These are phyloP conservation scores for Melipona bicolor DNA, from an alignment of 2,888 invertebrate species.

Conservation along the genomic window DNA sequence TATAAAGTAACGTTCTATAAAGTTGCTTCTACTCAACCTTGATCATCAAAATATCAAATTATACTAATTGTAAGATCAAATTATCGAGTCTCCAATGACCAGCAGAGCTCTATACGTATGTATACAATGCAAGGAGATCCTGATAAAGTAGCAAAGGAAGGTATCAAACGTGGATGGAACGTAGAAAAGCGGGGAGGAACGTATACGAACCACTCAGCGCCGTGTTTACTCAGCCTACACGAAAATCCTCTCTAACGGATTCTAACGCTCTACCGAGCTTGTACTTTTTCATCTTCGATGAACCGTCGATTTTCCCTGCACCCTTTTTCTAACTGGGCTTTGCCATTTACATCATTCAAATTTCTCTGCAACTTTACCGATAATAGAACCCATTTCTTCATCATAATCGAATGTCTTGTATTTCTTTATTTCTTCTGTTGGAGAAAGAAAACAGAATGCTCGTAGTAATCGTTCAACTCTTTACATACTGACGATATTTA, in stretches of 20 bases:
- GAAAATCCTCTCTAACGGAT: constrained; percentile 84
- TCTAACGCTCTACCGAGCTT: constrained; percentile 80
- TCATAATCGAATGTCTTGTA: not conserved
- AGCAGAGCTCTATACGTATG: not conserved
- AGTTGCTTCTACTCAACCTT: not conserved
- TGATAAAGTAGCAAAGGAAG: constrained; percentile 70
- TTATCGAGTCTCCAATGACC: not conserved
- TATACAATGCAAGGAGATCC: constrained; percentile 54
- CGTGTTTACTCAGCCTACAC: constrained; percentile 84
- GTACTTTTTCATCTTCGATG: constrained; percentile 76
- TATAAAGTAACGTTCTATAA: not conserved
- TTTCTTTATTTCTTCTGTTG: too few relatives aligned
- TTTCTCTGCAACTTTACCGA: not conserved
- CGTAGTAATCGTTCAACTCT: not conserved
- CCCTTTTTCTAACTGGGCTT: not conserved
- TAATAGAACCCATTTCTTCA: constrained; percentile 7
- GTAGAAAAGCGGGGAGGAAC: constrained; percentile 72
- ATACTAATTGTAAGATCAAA: not conserved
- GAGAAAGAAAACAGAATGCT: not conserved
- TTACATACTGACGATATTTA: too few relatives aligned
- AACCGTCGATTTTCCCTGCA: constrained; percentile 56
- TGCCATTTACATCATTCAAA: not conserved
- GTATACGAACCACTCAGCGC: constrained; percentile 77
- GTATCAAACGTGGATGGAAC: constrained; percentile 58
- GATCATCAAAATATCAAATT: not conserved